Evolutionary conservation across 2,113 vertebrate species (phyloP), one percentile per base, ranked within the genome.

Genomic region (Gyps fulvus): DNA sequence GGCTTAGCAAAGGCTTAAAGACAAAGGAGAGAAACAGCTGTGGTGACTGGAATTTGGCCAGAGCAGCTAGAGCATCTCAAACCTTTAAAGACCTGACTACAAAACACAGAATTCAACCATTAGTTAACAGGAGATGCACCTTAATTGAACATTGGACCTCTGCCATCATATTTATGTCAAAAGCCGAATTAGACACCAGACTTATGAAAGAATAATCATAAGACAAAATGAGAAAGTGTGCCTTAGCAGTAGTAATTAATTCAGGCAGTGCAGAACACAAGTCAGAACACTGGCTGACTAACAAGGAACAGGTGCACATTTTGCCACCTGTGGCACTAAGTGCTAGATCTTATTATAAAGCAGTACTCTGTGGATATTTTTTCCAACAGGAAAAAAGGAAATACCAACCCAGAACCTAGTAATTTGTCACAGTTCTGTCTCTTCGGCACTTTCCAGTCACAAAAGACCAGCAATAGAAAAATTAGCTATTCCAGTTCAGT

Each of bases 81-180:
- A 38, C 31, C 10, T 94, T 65, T 93, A 73, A 88, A 74, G 52
- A 71, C 36, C 43, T 20, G 43, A 71, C 38, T 83, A 59, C 22
- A 63, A 90, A 77, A 78, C 71, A 73, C 63, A 94, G 74, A 90
- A 97, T 76, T 87, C 83, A 96, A 61, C 80, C 58, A 86, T 88
- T 86, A 84, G 80, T 95, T 97, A 94, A 94, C 36, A 87, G 59
- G 42, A 96, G 71, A 91, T 55, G 59, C 59, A 80, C 93, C 91
- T 86, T 96, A 96, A 95, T 90, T 98, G 90, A 96, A 74, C 59
- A 66, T 7, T 95, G 90, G 85, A 89, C 57, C 45, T 59, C 67
- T 96, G 95, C 78, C 93, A 97, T 70, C 42, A 38, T 86, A 79
- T 55, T 96, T 97, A 80, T 88, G 54, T 70, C 66, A 86, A 94